Percentiles rank a stretch among this genome's conserved stretches.
These are phyloP conservation scores for Syngnathus typhle DNA, from an alignment of 2,113 vertebrate species.

Conservation along the genomic window DNA sequence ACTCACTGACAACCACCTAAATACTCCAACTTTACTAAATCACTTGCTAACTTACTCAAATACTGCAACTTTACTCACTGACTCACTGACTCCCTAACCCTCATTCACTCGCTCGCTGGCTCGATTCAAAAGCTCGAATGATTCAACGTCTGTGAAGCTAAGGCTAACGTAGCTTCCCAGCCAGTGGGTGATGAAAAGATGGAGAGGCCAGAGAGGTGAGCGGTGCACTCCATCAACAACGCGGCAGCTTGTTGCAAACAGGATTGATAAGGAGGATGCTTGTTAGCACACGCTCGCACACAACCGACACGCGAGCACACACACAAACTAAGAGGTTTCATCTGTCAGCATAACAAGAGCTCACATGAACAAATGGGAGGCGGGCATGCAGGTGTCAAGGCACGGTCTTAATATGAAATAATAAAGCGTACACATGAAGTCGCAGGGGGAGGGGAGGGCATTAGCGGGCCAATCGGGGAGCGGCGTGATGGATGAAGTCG, in stretches of 20 bases:
- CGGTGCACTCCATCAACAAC: neutral
- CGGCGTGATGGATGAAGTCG: slow-evolving; percentile 58
- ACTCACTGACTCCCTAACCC: too few relatives aligned
- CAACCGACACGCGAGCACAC: too few relatives aligned
- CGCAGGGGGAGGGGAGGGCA: slow-evolving; percentile 19
- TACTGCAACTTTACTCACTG: neutral
- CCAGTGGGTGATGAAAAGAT: neutral
- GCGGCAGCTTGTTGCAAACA: slow-evolving; percentile 2
- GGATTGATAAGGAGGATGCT: slow-evolving; percentile 2
- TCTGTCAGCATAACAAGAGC: slow-evolving; percentile 20
- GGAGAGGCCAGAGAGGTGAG: slow-evolving; percentile 4
- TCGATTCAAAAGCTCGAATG: too few relatives aligned
- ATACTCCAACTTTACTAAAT: too few relatives aligned
- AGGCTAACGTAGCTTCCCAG: too few relatives aligned
- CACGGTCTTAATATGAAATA: slow-evolving; percentile 46
- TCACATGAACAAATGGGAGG: slow-evolving; percentile 23
- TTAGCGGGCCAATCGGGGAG: slow-evolving; percentile 36
- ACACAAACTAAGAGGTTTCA: neutral
- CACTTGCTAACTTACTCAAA: too few relatives aligned
- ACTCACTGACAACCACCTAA: too few relatives aligned
- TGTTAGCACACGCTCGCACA: neutral
- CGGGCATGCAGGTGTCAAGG: slow-evolving; percentile 27
- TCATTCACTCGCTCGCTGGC: neutral
- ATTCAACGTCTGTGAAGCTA: neutral
- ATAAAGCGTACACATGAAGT: slow-evolving; percentile 44